These are phyloP conservation scores for Hirundo rustica DNA, from an alignment of 2,797 vertebrate genomes.

Conservation along the genomic window DNA sequence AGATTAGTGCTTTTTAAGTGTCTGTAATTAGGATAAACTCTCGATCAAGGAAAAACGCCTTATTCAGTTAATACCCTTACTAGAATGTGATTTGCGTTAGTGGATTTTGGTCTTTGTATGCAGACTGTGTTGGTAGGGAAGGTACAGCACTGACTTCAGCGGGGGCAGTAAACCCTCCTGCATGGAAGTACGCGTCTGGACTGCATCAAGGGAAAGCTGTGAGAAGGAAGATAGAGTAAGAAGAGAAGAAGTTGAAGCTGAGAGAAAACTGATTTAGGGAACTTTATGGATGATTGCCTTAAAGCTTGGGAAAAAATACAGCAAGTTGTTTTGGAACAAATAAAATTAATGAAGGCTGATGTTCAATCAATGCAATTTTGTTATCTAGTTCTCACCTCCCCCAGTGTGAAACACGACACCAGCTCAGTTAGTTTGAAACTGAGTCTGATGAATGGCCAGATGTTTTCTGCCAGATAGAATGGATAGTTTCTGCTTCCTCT, in stretches of 20 bases:
- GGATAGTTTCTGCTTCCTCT: not conserved
- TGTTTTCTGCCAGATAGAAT: not conserved
- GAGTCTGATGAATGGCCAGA: not conserved
- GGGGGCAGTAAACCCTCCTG: not conserved
- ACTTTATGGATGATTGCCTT: not conserved
- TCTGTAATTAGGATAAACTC: not conserved
- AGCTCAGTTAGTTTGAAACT: not conserved
- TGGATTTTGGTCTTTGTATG: not conserved
- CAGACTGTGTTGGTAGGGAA: not conserved
- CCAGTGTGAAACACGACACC: not conserved
- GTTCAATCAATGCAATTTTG: not conserved
- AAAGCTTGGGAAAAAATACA: not conserved
- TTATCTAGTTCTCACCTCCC: not conserved
- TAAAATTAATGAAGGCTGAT: not conserved
- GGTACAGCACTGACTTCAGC: not conserved
- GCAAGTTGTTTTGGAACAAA: not conserved
- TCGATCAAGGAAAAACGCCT: not conserved
- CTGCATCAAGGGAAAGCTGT: not conserved
- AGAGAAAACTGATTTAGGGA: not conserved
- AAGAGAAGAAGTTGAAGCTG: not conserved
- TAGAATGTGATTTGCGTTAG: not conserved
- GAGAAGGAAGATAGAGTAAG: not conserved
- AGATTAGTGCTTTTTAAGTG: not conserved
- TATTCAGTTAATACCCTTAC: not conserved
- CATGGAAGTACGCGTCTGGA: not conserved